Percentiles rank a stretch among this genome's conserved stretches.
Conservation (phyloP, 1,140 invertebrate genomes). For the Neodiprion virginianus region DNA sequence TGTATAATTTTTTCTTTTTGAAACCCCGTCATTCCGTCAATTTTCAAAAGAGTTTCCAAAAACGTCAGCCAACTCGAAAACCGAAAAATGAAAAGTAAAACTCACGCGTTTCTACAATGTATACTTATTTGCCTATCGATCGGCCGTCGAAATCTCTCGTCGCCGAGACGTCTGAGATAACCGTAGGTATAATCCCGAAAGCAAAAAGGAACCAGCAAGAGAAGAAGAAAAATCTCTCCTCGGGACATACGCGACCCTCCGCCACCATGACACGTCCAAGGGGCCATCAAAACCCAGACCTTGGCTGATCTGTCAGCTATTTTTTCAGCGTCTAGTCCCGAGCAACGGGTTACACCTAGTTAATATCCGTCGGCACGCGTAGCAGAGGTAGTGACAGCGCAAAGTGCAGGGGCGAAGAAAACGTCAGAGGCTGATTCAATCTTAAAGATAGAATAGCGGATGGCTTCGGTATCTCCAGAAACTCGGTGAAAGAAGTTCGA, state of each 20-base stretch:
- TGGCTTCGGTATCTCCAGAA: too few relatives aligned
- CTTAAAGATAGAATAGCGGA: not conserved
- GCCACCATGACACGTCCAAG: not conserved
- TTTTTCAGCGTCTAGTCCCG: constrained; percentile 5
- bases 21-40: too few relatives aligned
- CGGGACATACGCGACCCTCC: not conserved
- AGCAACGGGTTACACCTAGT: not conserved
- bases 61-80: too few relatives aligned
- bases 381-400: not conserved
- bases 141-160: not conserved
- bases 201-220: not conserved
- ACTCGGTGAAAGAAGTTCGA: too few relatives aligned
- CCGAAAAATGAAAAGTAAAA: too few relatives aligned
- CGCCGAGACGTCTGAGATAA: not conserved
- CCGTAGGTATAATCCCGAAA: too few relatives aligned
- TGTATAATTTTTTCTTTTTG: too few relatives aligned
- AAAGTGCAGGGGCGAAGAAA: not conserved
- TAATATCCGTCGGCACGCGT: not conserved
- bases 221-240: not conserved
- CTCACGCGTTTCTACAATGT: too few relatives aligned
- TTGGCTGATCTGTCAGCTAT: not conserved
- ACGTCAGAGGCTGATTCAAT: not conserved
- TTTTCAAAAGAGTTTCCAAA: too few relatives aligned
- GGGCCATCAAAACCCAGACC: not conserved
- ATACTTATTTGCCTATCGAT: not conserved